Conservation (phyloP, 2,113 vertebrate genomes). For the Sminthopsis crassicaudata region DNA sequence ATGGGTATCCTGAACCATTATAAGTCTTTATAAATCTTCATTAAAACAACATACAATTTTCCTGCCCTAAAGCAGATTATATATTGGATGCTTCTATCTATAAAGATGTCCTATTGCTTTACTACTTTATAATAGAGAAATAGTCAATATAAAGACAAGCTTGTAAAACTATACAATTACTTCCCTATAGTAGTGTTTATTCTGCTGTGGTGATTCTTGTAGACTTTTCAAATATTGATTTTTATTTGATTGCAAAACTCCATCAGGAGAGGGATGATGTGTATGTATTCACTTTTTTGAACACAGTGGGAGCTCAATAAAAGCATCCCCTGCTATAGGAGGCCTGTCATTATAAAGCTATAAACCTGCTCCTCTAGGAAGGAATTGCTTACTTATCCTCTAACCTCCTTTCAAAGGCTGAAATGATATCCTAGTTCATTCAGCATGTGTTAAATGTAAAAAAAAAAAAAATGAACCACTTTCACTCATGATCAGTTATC, state of each 20-base stretch:
- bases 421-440: background rate
- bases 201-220: background rate
- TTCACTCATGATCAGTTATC: background rate
- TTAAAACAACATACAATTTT: background rate
- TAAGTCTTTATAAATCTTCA: background rate
- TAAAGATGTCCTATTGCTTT: background rate
- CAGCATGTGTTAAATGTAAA: background rate
- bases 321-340: background rate
- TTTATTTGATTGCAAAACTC: background rate
- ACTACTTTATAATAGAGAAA: background rate
- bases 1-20: background rate
- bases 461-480: background rate
- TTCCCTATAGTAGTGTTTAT: background rate
- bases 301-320: background rate
- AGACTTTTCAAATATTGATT: slow-evolving; percentile 9
- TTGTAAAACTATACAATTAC: background rate
- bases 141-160: background rate
- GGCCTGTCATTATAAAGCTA: background rate
- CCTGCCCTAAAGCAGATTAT: background rate
- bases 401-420: background rate
- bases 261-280: background rate
- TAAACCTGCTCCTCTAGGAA: background rate
- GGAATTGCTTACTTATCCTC: background rate
- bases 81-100: background rate
- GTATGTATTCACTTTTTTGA: background rate